Evolutionary conservation across 2,888 invertebrate species (phyloP).

Genomic region (Odontomyia ornata): DNA sequence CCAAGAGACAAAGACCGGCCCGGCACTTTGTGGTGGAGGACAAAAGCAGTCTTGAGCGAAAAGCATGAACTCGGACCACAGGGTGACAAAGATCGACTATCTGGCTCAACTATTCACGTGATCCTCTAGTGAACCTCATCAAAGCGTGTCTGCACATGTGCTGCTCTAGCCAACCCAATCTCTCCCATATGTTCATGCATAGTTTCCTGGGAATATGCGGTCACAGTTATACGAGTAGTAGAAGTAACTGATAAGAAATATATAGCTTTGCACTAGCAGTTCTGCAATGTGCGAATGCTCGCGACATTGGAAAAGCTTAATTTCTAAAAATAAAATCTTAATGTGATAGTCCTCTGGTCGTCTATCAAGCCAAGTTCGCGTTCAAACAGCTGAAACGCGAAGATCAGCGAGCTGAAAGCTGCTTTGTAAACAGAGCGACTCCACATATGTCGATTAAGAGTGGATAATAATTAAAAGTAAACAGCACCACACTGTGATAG

Average conservation of each 20-base stretch:
- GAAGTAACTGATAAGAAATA: slow-evolving; percentile 29
- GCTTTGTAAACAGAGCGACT: slow-evolving; percentile 4
- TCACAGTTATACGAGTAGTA: slow-evolving; percentile 1
- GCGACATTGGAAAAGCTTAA: slow-evolving; percentile 22
- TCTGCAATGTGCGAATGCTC: background rate
- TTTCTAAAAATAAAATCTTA: slow-evolving; percentile 29
- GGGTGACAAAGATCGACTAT: background rate
- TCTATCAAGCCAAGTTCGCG: background rate
- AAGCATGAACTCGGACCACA: background rate
- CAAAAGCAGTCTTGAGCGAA: background rate
- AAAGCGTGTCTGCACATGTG: background rate
- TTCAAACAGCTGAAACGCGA: slow-evolving; percentile 7
- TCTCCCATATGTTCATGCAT: slow-evolving; percentile 2
- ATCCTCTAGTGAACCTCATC: background rate
- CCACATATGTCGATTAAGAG: slow-evolving; percentile 26
- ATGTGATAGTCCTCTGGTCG: background rate
- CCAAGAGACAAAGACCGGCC: background rate
- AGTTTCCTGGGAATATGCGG: background rate
- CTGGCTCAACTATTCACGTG: slow-evolving; percentile 10
- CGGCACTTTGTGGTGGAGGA: background rate
- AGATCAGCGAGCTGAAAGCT: slow-evolving; percentile 17
- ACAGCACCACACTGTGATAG: slow-evolving; percentile 33
- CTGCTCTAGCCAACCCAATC: background rate
- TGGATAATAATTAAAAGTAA: slow-evolving; percentile 37
- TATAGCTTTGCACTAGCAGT: background rate